Conservation (phyloP, 2,888 invertebrate genomes). For the Drosophila differens region DNA sequence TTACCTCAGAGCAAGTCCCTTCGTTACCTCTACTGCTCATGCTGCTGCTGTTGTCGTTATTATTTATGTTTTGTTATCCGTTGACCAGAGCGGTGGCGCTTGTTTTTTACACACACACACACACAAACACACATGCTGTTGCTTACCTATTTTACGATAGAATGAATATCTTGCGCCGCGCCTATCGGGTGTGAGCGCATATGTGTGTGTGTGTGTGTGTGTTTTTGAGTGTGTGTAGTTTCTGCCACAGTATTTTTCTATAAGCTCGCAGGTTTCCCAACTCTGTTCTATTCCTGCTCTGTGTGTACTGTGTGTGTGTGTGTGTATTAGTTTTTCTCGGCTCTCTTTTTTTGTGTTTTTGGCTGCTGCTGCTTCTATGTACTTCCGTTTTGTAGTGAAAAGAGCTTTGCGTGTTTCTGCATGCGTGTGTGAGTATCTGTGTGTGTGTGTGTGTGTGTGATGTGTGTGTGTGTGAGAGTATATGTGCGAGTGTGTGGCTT, state of each 20-base stretch:
- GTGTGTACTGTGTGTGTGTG: background rate
- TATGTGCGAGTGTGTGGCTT: constrained; percentile 48
- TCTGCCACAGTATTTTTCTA: constrained; percentile 76
- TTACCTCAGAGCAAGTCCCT: constrained; percentile 18
- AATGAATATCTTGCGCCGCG: constrained; percentile 69
- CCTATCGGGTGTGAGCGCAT: constrained; percentile 12
- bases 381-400: constrained; percentile 80
- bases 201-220: constrained; percentile 16
- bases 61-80: constrained; percentile 84
- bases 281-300: constrained; percentile 46
- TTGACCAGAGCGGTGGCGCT: constrained; percentile 78
- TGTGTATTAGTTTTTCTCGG: constrained; percentile 15
- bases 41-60: constrained; percentile 71
- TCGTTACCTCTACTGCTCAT: constrained; percentile 4
- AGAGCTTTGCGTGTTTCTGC: constrained; percentile 77
- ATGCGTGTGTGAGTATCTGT: constrained; percentile 52
- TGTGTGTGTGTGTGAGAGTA: constrained; percentile 37
- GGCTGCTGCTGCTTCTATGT: constrained; percentile 69
- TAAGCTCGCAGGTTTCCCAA: constrained; percentile 67
- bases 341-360: constrained; percentile 50
- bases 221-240: constrained; percentile 51
- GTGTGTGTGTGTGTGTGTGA: constrained; percentile 38
- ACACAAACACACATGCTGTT: constrained; percentile 35
- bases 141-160: constrained; percentile 82
- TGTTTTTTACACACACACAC: constrained; percentile 59